phyloP scores from a whole-genome alignment of 2,113 vertebrate genomes.

The Cathartes aura region DNA sequence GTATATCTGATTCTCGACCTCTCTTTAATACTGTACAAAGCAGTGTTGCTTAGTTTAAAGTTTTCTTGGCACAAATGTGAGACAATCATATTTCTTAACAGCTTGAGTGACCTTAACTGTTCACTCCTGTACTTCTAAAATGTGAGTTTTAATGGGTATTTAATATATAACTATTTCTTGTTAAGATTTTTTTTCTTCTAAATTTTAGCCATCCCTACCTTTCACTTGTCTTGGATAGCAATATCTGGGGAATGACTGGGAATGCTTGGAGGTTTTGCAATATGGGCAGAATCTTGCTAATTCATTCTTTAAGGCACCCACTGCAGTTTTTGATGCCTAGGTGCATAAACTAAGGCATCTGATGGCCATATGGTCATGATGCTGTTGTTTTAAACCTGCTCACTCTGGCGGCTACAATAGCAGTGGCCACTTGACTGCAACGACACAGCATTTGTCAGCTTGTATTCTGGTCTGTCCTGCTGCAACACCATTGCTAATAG shows the following conservation, averaged over 20 bases:
- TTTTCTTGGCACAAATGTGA: slow-evolving; percentile 13
- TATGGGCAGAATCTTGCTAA: not conserved
- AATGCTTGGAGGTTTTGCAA: not conserved
- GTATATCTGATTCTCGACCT: not conserved
- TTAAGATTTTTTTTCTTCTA: not conserved
- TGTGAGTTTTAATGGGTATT: not conserved
- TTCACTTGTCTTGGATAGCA: not conserved
- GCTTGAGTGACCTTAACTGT: slow-evolving; percentile 21
- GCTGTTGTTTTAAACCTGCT: not conserved
- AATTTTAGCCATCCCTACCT: not conserved
- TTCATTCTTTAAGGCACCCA: not conserved
- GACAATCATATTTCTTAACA: slow-evolving; percentile 4
- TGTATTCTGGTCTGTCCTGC: not conserved
- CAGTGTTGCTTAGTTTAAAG: not conserved
- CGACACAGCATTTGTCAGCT: not conserved
- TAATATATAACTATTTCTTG: not conserved
- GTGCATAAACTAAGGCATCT: not conserved
- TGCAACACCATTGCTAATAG: not conserved
- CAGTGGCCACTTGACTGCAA: not conserved
- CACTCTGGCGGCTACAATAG: not conserved
- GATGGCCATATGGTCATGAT: no score
- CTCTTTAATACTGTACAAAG: not conserved
- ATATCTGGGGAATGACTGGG: not conserved
- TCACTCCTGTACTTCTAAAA: not conserved
- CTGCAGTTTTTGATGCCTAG: not conserved